Base-by-base conservation (phyloP, 2,888 invertebrate species). In the Byasa hedistus region DNA sequence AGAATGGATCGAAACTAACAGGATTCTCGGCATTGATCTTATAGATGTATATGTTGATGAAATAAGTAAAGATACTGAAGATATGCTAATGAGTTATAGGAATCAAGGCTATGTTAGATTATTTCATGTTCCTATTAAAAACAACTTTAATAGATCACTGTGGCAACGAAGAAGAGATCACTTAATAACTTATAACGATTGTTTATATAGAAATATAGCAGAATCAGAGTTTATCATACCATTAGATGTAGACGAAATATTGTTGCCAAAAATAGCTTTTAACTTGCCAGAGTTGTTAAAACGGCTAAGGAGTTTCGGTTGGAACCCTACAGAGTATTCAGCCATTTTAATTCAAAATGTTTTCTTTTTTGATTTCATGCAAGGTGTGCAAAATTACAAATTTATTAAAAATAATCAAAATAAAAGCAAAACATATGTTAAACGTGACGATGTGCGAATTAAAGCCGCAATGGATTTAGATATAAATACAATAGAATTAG, bases 111-210 rank as follows among this genome's bases (percentile, higher is more conserved):
- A 88, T 64, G 82, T 93, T 64, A 86, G 92, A 77, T 78, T 93
- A 70, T 91, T 91, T 65, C 82, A 88, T 72, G 87, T 94, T 78
- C 92, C 93, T 76, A 87, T 93, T 79, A 93, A 93, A 64, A 69
- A 83, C 83, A 87, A 83, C 68, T 73, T 76, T 52, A 75, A 80
- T 36, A 80, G 85, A 75, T 80, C 85, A 69, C 76, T 92, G 48
- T 96, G 95, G 93, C 95, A 95, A 79, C 78, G 89, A 54, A 94
- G 95, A 76, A 90, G 96, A 73, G 93, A 95, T 84, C 96, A 96
- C 79, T 86, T 96, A 44, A 92, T 96, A 69, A 94, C 95, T 0
- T 96, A 96, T 82, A 96, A 96, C 81, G 95, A 96, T 80, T 96
- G 96, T 78, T 92, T 96, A 68, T 96, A 96, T 81, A 93, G 95